These are phyloP conservation scores for Dolichallabes microphthalmus DNA, from an alignment of 2,113 vertebrate species.

Conservation along the genomic window DNA sequence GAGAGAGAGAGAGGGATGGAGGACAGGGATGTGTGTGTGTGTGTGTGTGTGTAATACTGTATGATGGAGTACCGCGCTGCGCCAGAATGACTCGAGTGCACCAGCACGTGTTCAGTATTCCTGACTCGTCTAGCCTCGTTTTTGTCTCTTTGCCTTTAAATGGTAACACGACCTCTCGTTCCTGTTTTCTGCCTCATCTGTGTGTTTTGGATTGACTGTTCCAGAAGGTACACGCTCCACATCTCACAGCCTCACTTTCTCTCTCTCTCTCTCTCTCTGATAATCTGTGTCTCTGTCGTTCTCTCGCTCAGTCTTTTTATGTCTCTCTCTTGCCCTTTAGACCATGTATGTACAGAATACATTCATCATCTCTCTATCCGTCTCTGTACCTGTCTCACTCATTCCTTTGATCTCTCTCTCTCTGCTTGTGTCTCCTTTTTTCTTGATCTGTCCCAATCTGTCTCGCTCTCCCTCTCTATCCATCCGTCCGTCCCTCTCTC, in stretches of 20 bases:
- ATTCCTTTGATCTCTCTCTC: background rate
- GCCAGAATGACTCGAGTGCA: constrained; percentile 32
- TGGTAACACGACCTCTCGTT: constrained; percentile 35
- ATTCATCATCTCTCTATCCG: background rate
- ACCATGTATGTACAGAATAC: too few species aligned
- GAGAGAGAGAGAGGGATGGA: background rate
- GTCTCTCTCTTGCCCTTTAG: background rate
- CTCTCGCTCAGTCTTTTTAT: background rate
- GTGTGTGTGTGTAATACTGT: constrained; percentile 1
- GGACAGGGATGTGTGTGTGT: background rate
- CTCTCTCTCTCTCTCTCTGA: background rate
- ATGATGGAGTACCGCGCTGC: constrained; percentile 32
- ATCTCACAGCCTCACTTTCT: background rate
- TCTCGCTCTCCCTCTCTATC: background rate
- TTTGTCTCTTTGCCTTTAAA: constrained; percentile 53
- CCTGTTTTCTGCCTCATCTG: background rate
- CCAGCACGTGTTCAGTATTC: constrained; percentile 31
- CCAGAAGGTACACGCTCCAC: background rate
- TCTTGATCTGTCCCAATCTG: background rate
- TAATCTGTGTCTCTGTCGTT: background rate
- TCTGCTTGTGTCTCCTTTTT: background rate
- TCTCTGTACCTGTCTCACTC: background rate
- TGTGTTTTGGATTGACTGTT: background rate
- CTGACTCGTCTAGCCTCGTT: constrained; percentile 9
- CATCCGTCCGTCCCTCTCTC: background rate